These are phyloP conservation scores for Coreoperca whiteheadi DNA, from an alignment of 2,113 vertebrate species.

Conservation along the genomic window DNA sequence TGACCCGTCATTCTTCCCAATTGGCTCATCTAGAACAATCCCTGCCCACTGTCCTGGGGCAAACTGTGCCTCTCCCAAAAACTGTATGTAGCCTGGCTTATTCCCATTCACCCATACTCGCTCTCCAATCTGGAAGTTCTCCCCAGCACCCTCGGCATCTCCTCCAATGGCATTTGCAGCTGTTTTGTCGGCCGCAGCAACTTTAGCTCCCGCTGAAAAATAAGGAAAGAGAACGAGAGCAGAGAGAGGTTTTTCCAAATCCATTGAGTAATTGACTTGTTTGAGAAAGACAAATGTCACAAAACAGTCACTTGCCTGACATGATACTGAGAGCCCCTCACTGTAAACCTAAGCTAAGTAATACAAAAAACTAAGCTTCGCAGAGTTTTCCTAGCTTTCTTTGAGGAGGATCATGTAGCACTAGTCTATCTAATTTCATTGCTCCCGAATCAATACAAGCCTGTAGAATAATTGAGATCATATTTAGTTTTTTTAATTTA, in stretches of 20 bases:
- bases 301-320: not conserved
- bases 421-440: not conserved
- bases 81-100: constrained; percentile 94
- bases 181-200: constrained; percentile 81
- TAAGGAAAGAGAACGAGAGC: constrained; percentile 14
- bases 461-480: too few relatives aligned
- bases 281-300: constrained; percentile 4
- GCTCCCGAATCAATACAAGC: not conserved
- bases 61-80: constrained; percentile 97
- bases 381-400: not conserved
- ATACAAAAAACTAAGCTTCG: not conserved
- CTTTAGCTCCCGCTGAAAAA: constrained; percentile 81
- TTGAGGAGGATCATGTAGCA: not conserved
- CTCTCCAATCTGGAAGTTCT: constrained; percentile 93
- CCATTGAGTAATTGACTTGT: not conserved
- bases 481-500: too few relatives aligned
- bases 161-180: constrained; percentile 67
- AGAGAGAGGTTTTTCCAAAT: not conserved
- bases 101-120: constrained; percentile 99
- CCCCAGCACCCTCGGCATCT: constrained; percentile 86
- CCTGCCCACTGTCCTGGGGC: constrained; percentile 98
- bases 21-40: constrained; percentile 95
- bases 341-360: not conserved
- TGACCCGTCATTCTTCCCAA: constrained; percentile 98
- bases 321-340: not conserved